phyloP scores from a whole-genome alignment of 2,113 vertebrate genomes.

The Pseudorasbora parva region DNA sequence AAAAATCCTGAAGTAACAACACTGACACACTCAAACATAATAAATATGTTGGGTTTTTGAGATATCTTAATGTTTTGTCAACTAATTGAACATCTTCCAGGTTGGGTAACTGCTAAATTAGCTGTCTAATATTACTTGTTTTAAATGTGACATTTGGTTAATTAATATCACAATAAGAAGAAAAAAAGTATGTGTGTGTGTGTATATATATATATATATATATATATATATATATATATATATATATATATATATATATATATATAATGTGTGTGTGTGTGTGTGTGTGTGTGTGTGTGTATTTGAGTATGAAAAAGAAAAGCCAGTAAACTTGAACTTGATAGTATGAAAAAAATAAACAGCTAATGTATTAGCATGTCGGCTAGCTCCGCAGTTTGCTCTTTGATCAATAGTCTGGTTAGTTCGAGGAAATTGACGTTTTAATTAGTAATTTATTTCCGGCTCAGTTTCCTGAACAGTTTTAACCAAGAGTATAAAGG shows the following conservation, averaged over 20 bases:
- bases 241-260: no score
- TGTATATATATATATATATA: no score
- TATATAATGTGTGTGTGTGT: no score
- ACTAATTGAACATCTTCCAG: not conserved
- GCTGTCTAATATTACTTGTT: not conserved
- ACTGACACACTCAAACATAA: not conserved
- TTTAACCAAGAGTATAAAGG: not conserved
- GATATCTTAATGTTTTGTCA: not conserved
- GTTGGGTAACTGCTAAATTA: not conserved
- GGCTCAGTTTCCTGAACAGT: not conserved
- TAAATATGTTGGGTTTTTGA: not conserved
- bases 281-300: no score
- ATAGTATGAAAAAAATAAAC: not conserved
- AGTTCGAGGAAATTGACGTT: not conserved
- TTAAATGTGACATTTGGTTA: not conserved
- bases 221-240: no score
- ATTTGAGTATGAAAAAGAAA: not conserved
- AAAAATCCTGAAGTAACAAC: not conserved
- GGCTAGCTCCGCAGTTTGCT: not conserved
- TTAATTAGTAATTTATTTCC: no score
- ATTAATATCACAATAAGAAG: no score
- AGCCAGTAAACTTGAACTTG: not conserved
- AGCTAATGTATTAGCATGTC: not conserved
- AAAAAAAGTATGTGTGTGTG: no score
- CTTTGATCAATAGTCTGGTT: not conserved